phyloP scores from a whole-genome alignment of 2,113 vertebrate species.

The Mungos mungo region DNA sequence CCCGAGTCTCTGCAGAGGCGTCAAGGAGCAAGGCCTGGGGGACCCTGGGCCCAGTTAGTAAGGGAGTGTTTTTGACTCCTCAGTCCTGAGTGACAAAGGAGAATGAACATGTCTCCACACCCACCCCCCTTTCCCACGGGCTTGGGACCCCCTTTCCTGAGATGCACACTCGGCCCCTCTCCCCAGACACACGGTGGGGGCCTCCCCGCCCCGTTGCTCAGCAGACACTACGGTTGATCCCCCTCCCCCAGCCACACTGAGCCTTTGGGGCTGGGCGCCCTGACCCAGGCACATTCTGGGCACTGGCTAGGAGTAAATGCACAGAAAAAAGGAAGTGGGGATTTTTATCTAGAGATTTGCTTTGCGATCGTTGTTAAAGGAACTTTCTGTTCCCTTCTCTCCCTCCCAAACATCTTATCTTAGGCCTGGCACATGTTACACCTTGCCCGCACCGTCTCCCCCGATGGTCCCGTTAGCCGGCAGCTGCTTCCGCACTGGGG shows the following conservation, averaged over 20 bases:
- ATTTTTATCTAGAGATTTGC: neutral
- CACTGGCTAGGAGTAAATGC: neutral
- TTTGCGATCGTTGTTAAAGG: neutral
- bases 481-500: neutral
- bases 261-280: neutral
- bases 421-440: accelerated
- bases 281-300: neutral
- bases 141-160: neutral
- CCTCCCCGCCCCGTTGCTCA: neutral
- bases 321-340: neutral
- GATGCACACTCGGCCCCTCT: neutral
- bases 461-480: neutral
- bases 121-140: neutral
- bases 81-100: neutral
- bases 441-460: neutral
- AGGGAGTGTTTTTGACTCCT: neutral
- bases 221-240: neutral
- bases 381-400: neutral
- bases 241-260: neutral
- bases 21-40: neutral
- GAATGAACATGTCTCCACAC: neutral
- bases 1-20: neutral
- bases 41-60: neutral
- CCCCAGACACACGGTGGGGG: neutral
- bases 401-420: no score